A percentile compares a stretch with the other conserved stretches of the same genome.
Conservation (phyloP, 1,140 invertebrate genomes). For the Diprion similis region DNA sequence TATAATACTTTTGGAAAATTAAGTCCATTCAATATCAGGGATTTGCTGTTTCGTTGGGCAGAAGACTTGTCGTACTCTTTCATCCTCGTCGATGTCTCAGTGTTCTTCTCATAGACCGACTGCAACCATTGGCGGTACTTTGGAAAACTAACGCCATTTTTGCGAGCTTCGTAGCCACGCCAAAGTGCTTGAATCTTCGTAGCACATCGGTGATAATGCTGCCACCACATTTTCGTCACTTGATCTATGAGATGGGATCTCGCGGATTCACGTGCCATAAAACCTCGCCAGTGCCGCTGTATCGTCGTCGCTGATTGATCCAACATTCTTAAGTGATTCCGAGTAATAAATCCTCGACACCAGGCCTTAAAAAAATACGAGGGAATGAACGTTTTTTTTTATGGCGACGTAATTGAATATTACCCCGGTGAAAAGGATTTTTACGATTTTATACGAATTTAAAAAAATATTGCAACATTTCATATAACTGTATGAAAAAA, state of each 20-base stretch:
- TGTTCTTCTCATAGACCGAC: slow-evolving; percentile 30
- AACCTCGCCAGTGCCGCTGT: slow-evolving; percentile 43
- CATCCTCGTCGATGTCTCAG: slow-evolving; percentile 31
- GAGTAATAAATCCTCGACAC: slow-evolving; percentile 39
- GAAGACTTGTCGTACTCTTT: slow-evolving; percentile 26
- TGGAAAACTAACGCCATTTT: slow-evolving; percentile 26
- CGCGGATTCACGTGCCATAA: slow-evolving; percentile 22
- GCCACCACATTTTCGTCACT: slow-evolving; percentile 31
- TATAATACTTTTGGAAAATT: too few species aligned
- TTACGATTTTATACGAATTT: too few species aligned
- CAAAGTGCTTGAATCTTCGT: slow-evolving; percentile 42
- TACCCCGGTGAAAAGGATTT: not conserved
- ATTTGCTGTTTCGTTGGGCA: not conserved
- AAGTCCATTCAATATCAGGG: too few species aligned
- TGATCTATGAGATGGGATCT: slow-evolving; percentile 25
- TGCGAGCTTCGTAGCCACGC: slow-evolving; percentile 39
- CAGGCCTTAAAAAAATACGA: slow-evolving; percentile 34
- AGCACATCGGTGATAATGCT: slow-evolving; percentile 37
- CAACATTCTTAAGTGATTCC: slow-evolving; percentile 36
- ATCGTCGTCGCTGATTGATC: slow-evolving; percentile 33
- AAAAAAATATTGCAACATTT: too few species aligned
- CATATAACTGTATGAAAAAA: too few species aligned
- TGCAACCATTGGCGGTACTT: slow-evolving; percentile 32
- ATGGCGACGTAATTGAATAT: too few species aligned
- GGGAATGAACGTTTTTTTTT: not conserved